Conservation (phyloP, 2,113 vertebrate genomes). For the Murina feae region DNA sequence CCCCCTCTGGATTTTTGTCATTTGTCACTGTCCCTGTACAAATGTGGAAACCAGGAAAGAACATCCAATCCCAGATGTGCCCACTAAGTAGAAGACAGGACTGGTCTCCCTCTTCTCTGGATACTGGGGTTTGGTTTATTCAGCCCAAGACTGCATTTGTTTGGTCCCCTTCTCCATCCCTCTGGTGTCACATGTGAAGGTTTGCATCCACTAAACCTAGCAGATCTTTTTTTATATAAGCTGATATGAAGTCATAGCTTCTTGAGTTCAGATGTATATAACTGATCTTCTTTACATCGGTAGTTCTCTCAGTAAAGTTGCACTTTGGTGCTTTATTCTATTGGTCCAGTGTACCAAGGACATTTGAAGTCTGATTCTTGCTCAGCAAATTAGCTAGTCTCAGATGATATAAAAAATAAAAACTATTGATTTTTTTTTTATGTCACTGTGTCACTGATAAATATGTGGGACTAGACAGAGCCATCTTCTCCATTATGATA, state of each 20-base stretch:
- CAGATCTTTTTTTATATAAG: neutral
- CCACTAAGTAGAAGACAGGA: too few relatives aligned
- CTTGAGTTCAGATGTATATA: neutral
- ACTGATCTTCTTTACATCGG: neutral
- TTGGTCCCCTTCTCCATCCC: neutral
- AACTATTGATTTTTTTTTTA: neutral
- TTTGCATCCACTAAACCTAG: neutral
- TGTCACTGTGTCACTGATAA: neutral
- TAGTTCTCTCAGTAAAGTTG: neutral
- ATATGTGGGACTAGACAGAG: neutral
- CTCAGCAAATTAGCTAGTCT: neutral
- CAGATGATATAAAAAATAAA: too few relatives aligned
- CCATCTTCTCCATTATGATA: neutral
- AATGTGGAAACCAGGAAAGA: neutral
- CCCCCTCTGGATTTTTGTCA: slow-evolving; percentile 29
- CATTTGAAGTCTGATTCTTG: neutral
- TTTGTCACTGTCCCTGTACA: slow-evolving; percentile 63
- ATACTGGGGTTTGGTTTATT: neutral
- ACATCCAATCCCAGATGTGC: neutral
- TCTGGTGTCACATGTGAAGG: neutral
- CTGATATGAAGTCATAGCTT: neutral
- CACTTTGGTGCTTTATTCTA: neutral
- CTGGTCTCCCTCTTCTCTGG: neutral
- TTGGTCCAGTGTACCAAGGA: neutral
- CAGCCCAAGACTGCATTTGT: neutral